Conservation (phyloP, 2,797 vertebrate genomes). For the Agapornis canus region DNA sequence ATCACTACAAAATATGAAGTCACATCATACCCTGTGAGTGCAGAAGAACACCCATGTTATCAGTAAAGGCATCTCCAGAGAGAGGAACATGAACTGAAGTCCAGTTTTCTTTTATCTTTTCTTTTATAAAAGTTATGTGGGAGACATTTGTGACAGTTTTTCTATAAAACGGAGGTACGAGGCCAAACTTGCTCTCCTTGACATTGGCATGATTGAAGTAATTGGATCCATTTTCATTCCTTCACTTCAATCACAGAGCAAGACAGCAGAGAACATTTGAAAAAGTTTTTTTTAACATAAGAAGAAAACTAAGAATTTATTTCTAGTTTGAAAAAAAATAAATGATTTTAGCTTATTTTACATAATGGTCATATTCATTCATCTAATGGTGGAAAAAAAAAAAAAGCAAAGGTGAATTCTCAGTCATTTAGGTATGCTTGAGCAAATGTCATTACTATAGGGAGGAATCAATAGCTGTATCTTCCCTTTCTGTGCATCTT, state of each 20-base stretch:
- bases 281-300: neutral
- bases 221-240: neutral
- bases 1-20: neutral
- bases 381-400: neutral
- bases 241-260: neutral
- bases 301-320: neutral
- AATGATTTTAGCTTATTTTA: neutral
- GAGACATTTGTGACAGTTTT: neutral
- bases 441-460: neutral
- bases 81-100: neutral
- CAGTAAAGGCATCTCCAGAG: neutral
- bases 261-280: neutral
- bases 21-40: neutral
- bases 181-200: neutral
- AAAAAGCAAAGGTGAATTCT: neutral
- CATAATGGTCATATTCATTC: neutral
- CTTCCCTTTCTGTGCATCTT: neutral
- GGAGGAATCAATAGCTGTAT: neutral
- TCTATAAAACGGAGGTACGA: neutral
- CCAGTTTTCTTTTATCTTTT: neutral
- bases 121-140: neutral
- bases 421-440: neutral
- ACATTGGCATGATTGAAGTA: neutral
- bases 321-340: neutral
- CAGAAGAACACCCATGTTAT: neutral